A percentile compares a stretch with the other conserved stretches of the same genome.
These are phyloP conservation scores for Melieria crassipennis DNA, from an alignment of 2,888 invertebrate species.

Conservation along the genomic window DNA sequence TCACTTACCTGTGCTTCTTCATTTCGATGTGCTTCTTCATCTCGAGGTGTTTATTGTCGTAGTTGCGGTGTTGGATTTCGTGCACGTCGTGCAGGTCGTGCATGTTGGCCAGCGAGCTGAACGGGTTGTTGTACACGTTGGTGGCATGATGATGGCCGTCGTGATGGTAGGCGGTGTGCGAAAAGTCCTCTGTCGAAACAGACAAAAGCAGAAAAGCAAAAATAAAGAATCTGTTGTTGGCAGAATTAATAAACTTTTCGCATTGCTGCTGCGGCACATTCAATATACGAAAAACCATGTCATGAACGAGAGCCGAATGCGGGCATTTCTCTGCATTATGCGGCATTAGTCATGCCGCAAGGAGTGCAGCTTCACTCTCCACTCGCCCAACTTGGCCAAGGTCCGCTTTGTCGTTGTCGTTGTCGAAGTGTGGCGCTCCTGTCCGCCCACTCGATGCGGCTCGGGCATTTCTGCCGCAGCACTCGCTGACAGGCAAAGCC, in stretches of 20 bases:
- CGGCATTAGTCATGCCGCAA: neutral
- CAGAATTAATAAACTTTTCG: slow-evolving; percentile 22
- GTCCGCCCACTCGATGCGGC: too few relatives aligned
- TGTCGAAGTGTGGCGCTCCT: too few relatives aligned
- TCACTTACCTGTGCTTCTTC: slow-evolving; percentile 64
- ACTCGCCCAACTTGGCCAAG: neutral
- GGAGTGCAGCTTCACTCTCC: neutral
- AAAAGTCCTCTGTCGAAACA: slow-evolving; percentile 54
- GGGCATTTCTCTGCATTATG: slow-evolving; percentile 2
- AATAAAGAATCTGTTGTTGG: neutral
- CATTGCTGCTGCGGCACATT: neutral
- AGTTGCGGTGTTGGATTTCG: slow-evolving; percentile 58
- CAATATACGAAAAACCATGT: too few relatives aligned
- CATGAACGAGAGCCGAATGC: too few relatives aligned
- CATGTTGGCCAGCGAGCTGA: slow-evolving; percentile 60
- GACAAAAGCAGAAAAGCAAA: slow-evolving; percentile 10
- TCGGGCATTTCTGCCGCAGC: too few relatives aligned
- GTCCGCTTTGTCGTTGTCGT: too few relatives aligned
- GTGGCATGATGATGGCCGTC: slow-evolving; percentile 55
- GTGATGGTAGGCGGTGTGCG: slow-evolving; percentile 53
- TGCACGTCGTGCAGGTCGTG: slow-evolving; percentile 61
- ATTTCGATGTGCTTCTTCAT: slow-evolving; percentile 61
- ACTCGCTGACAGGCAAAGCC: too few relatives aligned
- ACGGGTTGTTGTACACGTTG: slow-evolving; percentile 61
- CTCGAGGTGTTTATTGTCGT: slow-evolving; percentile 58